These are phyloP conservation scores for Nineta flava DNA, from an alignment of 2,888 invertebrate species.

Conservation along the genomic window DNA sequence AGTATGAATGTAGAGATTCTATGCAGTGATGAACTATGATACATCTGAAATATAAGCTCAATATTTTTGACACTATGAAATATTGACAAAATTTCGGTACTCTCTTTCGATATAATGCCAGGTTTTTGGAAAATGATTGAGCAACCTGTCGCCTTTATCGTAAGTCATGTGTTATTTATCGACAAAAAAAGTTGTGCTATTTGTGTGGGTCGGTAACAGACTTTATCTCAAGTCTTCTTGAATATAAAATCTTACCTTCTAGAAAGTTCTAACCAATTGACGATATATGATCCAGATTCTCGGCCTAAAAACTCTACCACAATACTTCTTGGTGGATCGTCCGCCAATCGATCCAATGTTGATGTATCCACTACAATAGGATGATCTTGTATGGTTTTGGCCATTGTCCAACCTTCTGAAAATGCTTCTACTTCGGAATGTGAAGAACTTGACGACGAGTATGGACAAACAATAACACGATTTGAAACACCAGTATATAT, in stretches of 20 bases:
- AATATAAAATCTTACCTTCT: conserved; percentile 35
- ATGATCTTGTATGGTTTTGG: conserved; percentile 21
- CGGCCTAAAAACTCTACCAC: conserved; percentile 66
- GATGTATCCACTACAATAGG: conserved; percentile 29
- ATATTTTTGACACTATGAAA: too few relatives aligned
- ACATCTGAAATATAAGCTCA: too few relatives aligned
- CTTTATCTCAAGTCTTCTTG: too few relatives aligned
- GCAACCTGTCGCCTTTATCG: too few relatives aligned
- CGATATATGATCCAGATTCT: conserved; percentile 55
- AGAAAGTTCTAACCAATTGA: conserved; percentile 73
- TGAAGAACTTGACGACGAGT: conserved; percentile 32
- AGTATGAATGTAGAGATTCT: too few relatives aligned
- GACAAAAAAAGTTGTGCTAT: too few relatives aligned
- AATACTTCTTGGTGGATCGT: conserved; percentile 49
- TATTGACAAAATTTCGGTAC: too few relatives aligned
- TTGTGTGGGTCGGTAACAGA: too few relatives aligned
- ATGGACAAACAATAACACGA: conserved; percentile 42
- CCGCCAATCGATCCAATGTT: conserved; percentile 38
- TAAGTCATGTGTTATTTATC: too few relatives aligned
- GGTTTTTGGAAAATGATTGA: too few relatives aligned
- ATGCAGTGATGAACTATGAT: too few relatives aligned
- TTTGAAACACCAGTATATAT: conserved; percentile 53
- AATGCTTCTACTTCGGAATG: conserved; percentile 63
- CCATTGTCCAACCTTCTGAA: conserved; percentile 61
- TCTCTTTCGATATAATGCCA: too few relatives aligned